Percentiles rank a stretch among this genome's conserved stretches.
Conservation (phyloP, 2,888 invertebrate species). For the Scaptomyza tumidula region DNA sequence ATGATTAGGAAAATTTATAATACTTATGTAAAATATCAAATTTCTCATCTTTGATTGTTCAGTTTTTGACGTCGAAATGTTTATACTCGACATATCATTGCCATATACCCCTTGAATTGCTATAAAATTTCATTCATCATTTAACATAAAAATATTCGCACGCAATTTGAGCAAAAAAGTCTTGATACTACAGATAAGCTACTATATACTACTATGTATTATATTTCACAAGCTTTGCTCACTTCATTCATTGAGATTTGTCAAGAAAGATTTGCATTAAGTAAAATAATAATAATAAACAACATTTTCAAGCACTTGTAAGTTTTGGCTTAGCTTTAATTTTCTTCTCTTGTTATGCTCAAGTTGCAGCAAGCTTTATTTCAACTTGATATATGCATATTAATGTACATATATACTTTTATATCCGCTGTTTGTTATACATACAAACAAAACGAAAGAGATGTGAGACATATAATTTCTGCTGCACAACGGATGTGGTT, state of each 20-base stretch:
- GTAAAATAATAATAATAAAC: slow-evolving; percentile 51
- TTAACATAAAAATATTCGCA: slow-evolving; percentile 13
- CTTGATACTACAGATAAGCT: slow-evolving; percentile 1
- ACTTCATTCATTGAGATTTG: slow-evolving; percentile 24
- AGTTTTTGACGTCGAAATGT: not conserved
- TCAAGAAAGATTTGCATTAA: slow-evolving; percentile 10
- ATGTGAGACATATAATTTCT: slow-evolving; percentile 44
- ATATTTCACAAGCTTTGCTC: slow-evolving; percentile 22
- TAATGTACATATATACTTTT: slow-evolving; percentile 38
- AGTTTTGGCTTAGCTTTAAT: slow-evolving; percentile 39
- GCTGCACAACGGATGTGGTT: slow-evolving; percentile 72
- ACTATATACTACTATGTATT: not conserved
- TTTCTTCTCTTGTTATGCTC: slow-evolving; percentile 59
- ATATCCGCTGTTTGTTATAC: slow-evolving; percentile 60
- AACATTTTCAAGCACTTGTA: slow-evolving; percentile 36
- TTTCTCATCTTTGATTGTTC: not conserved
- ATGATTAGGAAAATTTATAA: too few species aligned
- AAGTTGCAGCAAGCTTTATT: slow-evolving; percentile 61
- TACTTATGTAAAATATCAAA: too few species aligned
- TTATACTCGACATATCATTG: not conserved
- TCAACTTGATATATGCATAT: slow-evolving; percentile 56
- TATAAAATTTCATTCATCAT: slow-evolving; percentile 28
- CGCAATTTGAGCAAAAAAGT: slow-evolving; percentile 1
- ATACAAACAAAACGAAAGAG: not conserved
- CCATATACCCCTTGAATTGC: not conserved